These are phyloP conservation scores for Physeter macrocephalus DNA, from an alignment of 2,113 vertebrate species.

Conservation along the genomic window DNA sequence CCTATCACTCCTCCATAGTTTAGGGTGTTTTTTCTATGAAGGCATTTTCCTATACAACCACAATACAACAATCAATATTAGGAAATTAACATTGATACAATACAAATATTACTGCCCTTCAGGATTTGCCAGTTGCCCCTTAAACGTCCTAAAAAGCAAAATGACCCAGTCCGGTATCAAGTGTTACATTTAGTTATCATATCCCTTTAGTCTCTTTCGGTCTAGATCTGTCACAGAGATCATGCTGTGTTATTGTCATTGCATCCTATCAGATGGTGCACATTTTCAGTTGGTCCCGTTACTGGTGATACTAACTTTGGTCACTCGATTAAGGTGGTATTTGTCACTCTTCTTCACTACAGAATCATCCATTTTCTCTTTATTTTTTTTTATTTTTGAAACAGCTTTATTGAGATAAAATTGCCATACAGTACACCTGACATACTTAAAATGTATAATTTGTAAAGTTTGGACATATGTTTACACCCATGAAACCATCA, in stretches of 20 bases:
- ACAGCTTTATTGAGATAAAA: not conserved
- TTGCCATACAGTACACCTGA: not conserved
- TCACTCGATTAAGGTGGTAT: not conserved
- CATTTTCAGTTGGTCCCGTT: not conserved
- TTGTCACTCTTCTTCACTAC: not conserved
- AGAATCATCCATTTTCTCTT: not conserved
- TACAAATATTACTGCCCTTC: not conserved
- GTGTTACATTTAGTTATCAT: not conserved
- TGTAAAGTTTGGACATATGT: not conserved
- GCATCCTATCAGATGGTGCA: not conserved
- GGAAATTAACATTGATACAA: not conserved
- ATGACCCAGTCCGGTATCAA: not conserved
- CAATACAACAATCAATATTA: not conserved
- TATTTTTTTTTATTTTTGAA: not conserved
- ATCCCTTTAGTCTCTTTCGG: not conserved
- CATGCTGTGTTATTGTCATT: not conserved
- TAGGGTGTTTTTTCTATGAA: not conserved
- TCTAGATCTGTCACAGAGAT: not conserved
- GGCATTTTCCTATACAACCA: not conserved
- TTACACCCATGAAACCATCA: not conserved
- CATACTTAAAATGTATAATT: not conserved
- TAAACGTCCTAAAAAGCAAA: not conserved
- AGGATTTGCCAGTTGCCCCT: not conserved
- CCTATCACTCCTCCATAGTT: not conserved
- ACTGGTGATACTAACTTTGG: not conserved